Conservation (phyloP, 1,140 invertebrate species). For the Bombus balteatus region DNA sequence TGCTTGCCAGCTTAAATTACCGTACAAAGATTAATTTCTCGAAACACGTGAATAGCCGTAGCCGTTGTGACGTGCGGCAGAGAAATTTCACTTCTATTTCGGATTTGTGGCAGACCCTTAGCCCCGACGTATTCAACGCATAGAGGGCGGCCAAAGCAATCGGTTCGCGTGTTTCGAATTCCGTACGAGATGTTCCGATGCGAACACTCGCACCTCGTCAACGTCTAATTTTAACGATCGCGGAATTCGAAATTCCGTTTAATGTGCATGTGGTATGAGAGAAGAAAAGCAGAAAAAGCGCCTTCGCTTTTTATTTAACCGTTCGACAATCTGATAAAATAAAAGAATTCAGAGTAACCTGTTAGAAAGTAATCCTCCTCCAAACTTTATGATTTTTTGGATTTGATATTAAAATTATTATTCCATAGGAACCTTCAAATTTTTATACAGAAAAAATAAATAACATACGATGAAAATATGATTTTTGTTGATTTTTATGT, state of each 20-base stretch:
- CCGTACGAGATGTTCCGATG: constrained; percentile 36
- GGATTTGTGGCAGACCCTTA: constrained; percentile 1
- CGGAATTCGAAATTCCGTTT: constrained; percentile 17
- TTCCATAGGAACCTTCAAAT: too few relatives aligned
- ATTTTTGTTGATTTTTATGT: too few relatives aligned
- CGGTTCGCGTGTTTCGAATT: constrained; percentile 46
- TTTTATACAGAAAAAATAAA: too few relatives aligned
- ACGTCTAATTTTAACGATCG: constrained; percentile 60
- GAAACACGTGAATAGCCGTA: neutral
- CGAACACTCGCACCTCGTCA: neutral
- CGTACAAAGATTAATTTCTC: neutral
- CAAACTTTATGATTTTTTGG: too few relatives aligned
- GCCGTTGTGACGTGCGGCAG: too few relatives aligned
- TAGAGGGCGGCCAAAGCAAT: neutral
- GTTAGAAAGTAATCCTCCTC: too few relatives aligned
- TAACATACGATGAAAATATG: too few relatives aligned
- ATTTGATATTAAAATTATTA: too few relatives aligned
- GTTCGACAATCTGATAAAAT: too few relatives aligned
- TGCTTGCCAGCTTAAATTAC: constrained; percentile 13
- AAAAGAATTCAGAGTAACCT: too few relatives aligned
- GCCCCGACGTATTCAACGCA: neutral
- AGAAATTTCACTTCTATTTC: constrained; percentile 20
- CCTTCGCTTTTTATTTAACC: too few relatives aligned
- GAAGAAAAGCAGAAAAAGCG: too few relatives aligned
- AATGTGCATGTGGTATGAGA: neutral